Evolutionary conservation across 2,113 vertebrate genomes (phyloP).

Genomic region (Cervus canadensis): DNA sequence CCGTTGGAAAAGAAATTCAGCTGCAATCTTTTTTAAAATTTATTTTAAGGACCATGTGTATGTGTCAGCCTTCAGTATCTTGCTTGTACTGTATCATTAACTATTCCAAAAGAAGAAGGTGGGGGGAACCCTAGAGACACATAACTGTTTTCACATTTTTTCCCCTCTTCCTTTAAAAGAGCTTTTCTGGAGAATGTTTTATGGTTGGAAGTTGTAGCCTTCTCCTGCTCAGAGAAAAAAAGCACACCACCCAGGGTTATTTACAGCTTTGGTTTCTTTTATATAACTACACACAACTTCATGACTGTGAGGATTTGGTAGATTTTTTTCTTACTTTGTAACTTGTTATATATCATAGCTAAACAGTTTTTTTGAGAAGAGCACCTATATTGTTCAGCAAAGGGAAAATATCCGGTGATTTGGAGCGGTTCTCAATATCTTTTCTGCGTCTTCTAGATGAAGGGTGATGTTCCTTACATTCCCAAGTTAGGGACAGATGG

Average conservation of each 20-base stretch:
- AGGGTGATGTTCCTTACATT: neutral
- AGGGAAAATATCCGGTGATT: neutral
- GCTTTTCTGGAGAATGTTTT: slow-evolving; percentile 24
- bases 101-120: neutral
- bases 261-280: neutral
- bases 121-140: neutral
- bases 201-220: neutral
- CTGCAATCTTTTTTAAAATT: neutral
- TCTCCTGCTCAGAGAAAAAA: neutral
- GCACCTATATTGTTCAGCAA: neutral
- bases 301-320: neutral
- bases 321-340: neutral
- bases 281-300: neutral
- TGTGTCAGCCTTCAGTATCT: neutral
- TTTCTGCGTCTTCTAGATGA: neutral
- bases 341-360: neutral
- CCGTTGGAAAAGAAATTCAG: neutral
- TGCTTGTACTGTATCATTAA: neutral
- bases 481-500: neutral
- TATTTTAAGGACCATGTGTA: neutral
- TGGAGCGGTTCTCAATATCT: neutral
- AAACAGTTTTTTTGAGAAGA: neutral
- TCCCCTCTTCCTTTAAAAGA: neutral
- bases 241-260: neutral
- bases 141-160: neutral